Conservation (phyloP, 2,888 invertebrate species). For the Seira musarum region DNA sequence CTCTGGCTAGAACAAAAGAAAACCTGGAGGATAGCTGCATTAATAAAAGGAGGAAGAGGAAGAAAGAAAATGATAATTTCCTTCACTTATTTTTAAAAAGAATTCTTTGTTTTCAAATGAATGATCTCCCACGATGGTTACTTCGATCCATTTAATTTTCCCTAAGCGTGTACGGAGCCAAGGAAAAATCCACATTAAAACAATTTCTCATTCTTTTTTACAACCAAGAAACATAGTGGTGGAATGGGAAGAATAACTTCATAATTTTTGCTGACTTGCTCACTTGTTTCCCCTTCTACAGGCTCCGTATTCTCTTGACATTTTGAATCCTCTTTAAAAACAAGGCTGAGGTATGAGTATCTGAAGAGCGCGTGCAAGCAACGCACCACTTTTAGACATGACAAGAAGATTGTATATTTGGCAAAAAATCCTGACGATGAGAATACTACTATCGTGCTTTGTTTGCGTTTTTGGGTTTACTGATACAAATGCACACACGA, state of each 20-base stretch:
- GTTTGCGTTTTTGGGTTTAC: slow-evolving; percentile 36
- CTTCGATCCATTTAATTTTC: too few relatives aligned
- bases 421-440: slow-evolving; percentile 20
- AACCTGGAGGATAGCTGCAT: slow-evolving; percentile 2
- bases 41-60: slow-evolving; percentile 1
- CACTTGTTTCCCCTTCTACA: slow-evolving; percentile 44
- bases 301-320: slow-evolving; percentile 43
- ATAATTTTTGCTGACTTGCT: slow-evolving; percentile 40
- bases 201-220: background rate
- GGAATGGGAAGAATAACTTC: background rate
- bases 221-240: background rate
- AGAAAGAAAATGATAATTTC: slow-evolving; percentile 54
- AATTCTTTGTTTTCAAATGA: background rate
- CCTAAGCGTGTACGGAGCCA: too few relatives aligned
- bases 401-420: slow-evolving; percentile 21
- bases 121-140: too few relatives aligned
- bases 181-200: background rate
- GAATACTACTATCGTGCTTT: slow-evolving; percentile 39
- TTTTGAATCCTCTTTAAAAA: slow-evolving; percentile 48
- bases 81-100: slow-evolving; percentile 27
- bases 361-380: too few relatives aligned
- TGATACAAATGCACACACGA: background rate
- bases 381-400: too few relatives aligned
- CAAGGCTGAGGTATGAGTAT: background rate
- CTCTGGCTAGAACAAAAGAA: slow-evolving; percentile 13